These are phyloP conservation scores for Drosophila peninsularis DNA, from an alignment of 2,888 invertebrate species.

Conservation along the genomic window DNA sequence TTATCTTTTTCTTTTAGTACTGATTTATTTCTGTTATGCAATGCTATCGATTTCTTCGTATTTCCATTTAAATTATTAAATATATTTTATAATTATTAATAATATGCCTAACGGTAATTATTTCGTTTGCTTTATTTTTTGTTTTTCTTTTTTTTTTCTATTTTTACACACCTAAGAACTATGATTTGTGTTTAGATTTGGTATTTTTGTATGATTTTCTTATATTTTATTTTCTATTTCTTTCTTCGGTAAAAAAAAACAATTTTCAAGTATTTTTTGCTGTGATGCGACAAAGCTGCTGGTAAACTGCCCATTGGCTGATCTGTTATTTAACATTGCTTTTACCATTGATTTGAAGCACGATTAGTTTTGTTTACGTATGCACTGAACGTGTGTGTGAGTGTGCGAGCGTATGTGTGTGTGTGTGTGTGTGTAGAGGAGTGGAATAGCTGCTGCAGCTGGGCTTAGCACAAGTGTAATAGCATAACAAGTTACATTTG, in stretches of 20 bases:
- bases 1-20: conserved; percentile 33
- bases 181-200: conserved; percentile 58
- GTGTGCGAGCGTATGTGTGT: conserved; percentile 3
- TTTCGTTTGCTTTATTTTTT: conserved; percentile 32
- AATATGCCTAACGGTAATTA: conserved; percentile 38
- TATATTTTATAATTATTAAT: conserved; percentile 11
- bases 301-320: conserved; percentile 22
- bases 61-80: conserved; percentile 29
- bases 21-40: conserved; percentile 39
- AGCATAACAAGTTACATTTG: not conserved
- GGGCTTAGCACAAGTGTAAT: conserved; percentile 5
- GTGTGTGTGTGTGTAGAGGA: conserved; percentile 6
- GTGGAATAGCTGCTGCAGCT: not conserved
- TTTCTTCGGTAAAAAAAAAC: conserved; percentile 33
- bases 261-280: conserved; percentile 16
- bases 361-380: conserved; percentile 35
- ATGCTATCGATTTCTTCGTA: conserved; percentile 29
- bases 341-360: conserved; percentile 38
- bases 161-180: conserved; percentile 62
- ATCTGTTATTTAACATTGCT: conserved; percentile 46
- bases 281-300: conserved; percentile 21
- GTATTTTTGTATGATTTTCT: conserved; percentile 23
- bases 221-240: conserved; percentile 16
- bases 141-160: conserved; percentile 37
- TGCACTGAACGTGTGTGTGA: conserved; percentile 16